phyloP scores from a whole-genome alignment of 2,113 vertebrate genomes.

The Eptatretus burgeri region DNA sequence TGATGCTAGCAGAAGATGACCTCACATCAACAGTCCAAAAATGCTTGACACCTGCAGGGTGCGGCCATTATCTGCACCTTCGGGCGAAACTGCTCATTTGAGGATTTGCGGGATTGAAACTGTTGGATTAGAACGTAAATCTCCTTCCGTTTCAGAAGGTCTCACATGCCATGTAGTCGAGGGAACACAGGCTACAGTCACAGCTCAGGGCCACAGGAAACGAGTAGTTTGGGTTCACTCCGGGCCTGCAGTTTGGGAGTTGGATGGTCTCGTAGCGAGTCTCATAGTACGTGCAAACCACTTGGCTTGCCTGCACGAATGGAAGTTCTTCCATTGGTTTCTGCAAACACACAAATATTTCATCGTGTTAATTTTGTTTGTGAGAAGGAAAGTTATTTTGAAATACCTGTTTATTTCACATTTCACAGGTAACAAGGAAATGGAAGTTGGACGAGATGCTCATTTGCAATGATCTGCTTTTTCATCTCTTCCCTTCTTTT shows the following conservation, averaged over 20 bases:
- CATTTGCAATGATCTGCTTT: no score
- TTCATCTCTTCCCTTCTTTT: no score
- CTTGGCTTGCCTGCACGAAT: constrained; percentile 43
- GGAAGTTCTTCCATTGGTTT: constrained; percentile 47
- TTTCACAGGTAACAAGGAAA: no score
- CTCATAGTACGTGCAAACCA: constrained; percentile 57
- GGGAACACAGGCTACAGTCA: constrained; percentile 39
- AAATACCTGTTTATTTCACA: no score
- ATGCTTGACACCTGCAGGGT: no score
- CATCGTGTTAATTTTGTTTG: no score
- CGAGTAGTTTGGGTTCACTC: constrained; percentile 36
- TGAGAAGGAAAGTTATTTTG: no score
- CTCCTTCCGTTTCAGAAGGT: constrained; percentile 17
- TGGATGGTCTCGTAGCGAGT: constrained; percentile 32
- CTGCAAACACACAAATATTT: constrained; percentile 15
- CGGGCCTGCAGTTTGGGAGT: constrained; percentile 29
- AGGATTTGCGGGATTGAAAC: neutral
- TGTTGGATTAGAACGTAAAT: neutral
- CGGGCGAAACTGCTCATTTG: no score
- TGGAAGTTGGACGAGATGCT: no score
- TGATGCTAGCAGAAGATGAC: no score
- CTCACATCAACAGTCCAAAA: no score
- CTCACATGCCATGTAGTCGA: constrained; percentile 45
- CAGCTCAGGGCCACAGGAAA: constrained; percentile 51
- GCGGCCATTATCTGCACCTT: no score